Percentiles rank a stretch among this genome's conserved stretches.
Evolutionary conservation across 2,797 vertebrate genomes (phyloP).

Genomic region (Bovichtus variegatus): DNA sequence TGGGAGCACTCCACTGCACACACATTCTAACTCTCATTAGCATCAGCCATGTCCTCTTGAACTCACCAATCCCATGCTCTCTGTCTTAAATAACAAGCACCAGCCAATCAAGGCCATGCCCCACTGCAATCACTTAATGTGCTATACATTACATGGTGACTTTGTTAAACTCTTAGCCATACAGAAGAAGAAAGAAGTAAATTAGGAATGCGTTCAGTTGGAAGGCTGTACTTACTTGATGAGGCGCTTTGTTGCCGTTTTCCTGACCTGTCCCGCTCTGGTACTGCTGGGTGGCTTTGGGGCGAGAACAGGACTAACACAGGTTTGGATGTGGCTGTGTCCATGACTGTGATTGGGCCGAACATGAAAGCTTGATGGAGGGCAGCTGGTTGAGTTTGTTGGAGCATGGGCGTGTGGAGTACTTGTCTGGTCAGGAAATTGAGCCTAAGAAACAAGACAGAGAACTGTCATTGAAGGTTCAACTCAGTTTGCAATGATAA

Average conservation of each 20-base stretch:
- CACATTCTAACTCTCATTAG: slow-evolving; percentile 74
- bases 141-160: slow-evolving; percentile 8
- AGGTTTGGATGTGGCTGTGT: slow-evolving; percentile 81
- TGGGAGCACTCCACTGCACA: slow-evolving; percentile 64
- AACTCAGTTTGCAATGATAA: neutral
- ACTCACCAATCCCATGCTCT: slow-evolving; percentile 56
- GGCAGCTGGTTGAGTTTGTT: slow-evolving; percentile 70
- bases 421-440: slow-evolving; percentile 83
- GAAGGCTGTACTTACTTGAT: slow-evolving; percentile 88
- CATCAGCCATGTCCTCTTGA: slow-evolving; percentile 68
- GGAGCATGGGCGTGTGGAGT: slow-evolving; percentile 65
- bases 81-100: slow-evolving; percentile 34
- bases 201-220: slow-evolving; percentile 11
- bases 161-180: slow-evolving; percentile 10
- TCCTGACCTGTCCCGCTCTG: slow-evolving; percentile 85
- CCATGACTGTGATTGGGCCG: slow-evolving; percentile 75
- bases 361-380: slow-evolving; percentile 75
- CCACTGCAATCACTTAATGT: slow-evolving; percentile 29
- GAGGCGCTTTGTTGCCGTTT: slow-evolving; percentile 85
- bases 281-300: slow-evolving; percentile 84
- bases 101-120: slow-evolving; percentile 33
- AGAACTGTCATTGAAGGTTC: slow-evolving; percentile 7
- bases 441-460: slow-evolving; percentile 79
- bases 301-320: slow-evolving; percentile 59
- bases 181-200: neutral